Percentiles rank a stretch among this genome's conserved stretches.
These are phyloP conservation scores for Nixonia krombeini DNA, from an alignment of 1,140 invertebrate genomes.

Conservation along the genomic window DNA sequence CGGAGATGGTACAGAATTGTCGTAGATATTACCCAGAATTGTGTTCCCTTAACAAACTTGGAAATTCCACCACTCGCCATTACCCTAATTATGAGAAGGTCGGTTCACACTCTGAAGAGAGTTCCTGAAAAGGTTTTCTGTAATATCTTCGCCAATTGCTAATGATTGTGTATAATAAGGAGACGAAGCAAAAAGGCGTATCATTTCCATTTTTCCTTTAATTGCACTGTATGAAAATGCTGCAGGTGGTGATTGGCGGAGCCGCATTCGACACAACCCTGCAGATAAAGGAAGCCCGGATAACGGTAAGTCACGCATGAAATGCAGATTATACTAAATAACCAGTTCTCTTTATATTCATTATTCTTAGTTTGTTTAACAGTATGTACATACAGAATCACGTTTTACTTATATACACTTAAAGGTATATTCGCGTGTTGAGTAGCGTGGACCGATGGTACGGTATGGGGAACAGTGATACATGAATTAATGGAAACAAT, in stretches of 20 bases:
- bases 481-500: slow-evolving; percentile 32
- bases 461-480: slow-evolving; percentile 53
- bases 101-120: too few relatives aligned
- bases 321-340: slow-evolving; percentile 67
- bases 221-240: slow-evolving; percentile 10
- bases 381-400: slow-evolving; percentile 65
- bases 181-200: neutral
- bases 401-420: slow-evolving; percentile 65
- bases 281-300: slow-evolving; percentile 74
- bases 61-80: too few relatives aligned
- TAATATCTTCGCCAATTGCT: too few relatives aligned
- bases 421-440: slow-evolving; percentile 47
- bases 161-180: too few relatives aligned
- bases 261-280: slow-evolving; percentile 84
- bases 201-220: slow-evolving; percentile 7
- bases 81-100: too few relatives aligned
- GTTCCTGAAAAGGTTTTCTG: too few relatives aligned
- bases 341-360: slow-evolving; percentile 66
- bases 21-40: too few relatives aligned
- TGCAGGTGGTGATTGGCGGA: slow-evolving; percentile 86
- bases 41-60: too few relatives aligned
- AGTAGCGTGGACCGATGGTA: slow-evolving; percentile 49
- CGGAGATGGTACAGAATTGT: too few relatives aligned
- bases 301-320: slow-evolving; percentile 77
- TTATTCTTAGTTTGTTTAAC: slow-evolving; percentile 64